Percentiles rank a stretch among this genome's conserved stretches.
Conservation (phyloP, 1,140 invertebrate species). For the Cydia strobilella region DNA sequence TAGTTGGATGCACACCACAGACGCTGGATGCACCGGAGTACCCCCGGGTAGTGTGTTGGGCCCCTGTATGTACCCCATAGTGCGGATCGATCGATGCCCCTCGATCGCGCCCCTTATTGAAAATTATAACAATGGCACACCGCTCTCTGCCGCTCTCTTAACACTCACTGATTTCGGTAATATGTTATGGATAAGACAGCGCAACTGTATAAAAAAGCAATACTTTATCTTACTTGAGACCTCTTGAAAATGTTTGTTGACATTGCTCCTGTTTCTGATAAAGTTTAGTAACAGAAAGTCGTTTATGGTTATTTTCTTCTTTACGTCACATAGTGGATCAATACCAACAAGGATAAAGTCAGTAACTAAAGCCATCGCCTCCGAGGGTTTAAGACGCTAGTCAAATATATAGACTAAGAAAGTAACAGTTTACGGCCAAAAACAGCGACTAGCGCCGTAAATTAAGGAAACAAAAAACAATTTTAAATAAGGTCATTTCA, state of each 20-base stretch:
- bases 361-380: too few relatives aligned
- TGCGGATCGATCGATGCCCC: constrained; percentile 72
- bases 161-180: constrained; percentile 77
- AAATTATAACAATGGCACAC: constrained; percentile 79
- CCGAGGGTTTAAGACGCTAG: too few relatives aligned
- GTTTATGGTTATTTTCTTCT: too few relatives aligned
- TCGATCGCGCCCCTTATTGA: constrained; percentile 79
- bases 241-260: neutral
- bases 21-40: constrained; percentile 43
- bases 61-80: constrained; percentile 50
- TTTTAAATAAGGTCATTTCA: too few relatives aligned
- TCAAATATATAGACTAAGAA: too few relatives aligned
- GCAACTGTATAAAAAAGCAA: neutral
- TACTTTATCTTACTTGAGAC: neutral
- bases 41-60: constrained; percentile 38
- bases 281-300: neutral
- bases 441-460: too few relatives aligned
- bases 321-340: too few relatives aligned
- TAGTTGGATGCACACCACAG: constrained; percentile 68
- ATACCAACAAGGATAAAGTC: too few relatives aligned
- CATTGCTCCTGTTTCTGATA: neutral
- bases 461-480: too few relatives aligned
- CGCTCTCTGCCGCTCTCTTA: constrained; percentile 69
- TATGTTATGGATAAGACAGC: constrained; percentile 58
- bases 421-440: too few relatives aligned